Evolutionary conservation across 2,113 vertebrate species (phyloP).

Genomic region (Synchiropus splendidus): DNA sequence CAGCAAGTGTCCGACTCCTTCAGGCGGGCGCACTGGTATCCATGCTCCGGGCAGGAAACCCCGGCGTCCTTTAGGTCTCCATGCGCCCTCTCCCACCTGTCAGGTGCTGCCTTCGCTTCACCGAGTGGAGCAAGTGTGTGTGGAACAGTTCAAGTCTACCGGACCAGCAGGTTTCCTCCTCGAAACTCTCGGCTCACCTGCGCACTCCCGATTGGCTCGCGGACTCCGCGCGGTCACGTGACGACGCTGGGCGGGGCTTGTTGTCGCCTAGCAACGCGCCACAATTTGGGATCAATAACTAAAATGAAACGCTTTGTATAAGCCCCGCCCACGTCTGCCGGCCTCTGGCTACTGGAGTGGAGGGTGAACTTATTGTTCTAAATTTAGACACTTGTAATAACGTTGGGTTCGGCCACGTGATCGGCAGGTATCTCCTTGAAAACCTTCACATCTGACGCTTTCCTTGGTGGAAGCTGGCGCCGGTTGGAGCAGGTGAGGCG

Average conservation of each 20-base stretch:
- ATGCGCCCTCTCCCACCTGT: background rate
- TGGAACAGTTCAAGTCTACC: conserved; percentile 3
- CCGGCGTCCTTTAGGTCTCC: too few species aligned
- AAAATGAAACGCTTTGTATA: conserved; percentile 21
- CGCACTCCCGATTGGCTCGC: conserved; percentile 34
- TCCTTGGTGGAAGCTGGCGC: conserved; percentile 6
- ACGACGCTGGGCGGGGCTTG: conserved; percentile 22
- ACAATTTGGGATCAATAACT: conserved; percentile 4
- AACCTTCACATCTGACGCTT: too few species aligned
- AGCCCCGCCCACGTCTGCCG: too few species aligned
- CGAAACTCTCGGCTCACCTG: conserved; percentile 43
- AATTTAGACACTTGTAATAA: too few species aligned
- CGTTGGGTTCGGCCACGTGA: too few species aligned
- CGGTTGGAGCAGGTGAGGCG: conserved; percentile 7
- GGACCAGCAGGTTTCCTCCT: conserved; percentile 55
- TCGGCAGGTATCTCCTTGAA: too few species aligned
- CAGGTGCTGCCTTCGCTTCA: conserved; percentile 20
- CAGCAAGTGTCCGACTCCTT: background rate
- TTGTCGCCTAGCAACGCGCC: conserved; percentile 40
- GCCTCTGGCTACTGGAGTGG: too few species aligned
- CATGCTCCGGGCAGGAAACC: conserved; percentile 22
- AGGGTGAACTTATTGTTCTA: too few species aligned
- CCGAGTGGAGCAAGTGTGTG: too few species aligned
- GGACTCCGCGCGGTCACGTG: conserved; percentile 24
- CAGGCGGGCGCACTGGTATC: conserved; percentile 13